Percentiles rank a stretch among this genome's conserved stretches.
Conservation (phyloP, 2,797 vertebrate genomes). For the Fistularia commersonii region DNA sequence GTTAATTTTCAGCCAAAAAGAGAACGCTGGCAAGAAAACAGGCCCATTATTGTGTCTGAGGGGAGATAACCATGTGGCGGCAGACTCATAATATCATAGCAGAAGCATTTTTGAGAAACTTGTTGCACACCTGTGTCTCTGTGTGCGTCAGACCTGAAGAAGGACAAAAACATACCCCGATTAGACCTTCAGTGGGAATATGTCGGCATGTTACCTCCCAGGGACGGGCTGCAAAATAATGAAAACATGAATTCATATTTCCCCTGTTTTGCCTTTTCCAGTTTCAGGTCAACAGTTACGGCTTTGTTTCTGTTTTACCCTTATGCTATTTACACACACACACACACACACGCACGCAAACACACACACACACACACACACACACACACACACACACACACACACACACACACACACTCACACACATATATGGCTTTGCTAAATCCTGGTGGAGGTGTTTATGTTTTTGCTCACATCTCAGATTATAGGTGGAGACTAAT, state of each 20-base stretch:
- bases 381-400: no score
- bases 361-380: no score
- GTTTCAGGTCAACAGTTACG: conserved; percentile 26
- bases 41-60: no score
- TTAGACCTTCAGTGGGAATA: conserved; percentile 28
- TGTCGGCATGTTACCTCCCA: conserved; percentile 7
- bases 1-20: no score
- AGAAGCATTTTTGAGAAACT: not conserved
- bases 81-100: not conserved
- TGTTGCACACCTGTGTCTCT: conserved; percentile 1
- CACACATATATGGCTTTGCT: no score
- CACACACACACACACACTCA: no score
- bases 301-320: conserved; percentile 24
- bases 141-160: not conserved
- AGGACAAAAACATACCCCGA: not conserved
- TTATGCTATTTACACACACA: conserved; percentile 25
- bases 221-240: conserved; percentile 2
- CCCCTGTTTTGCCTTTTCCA: not conserved
- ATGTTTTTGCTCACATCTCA: conserved; percentile 37
- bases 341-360: no score
- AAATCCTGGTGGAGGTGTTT: conserved; percentile 39
- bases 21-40: no score
- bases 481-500: conserved; percentile 44
- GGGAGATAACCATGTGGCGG: no score
- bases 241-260: conserved; percentile 9